Base-by-base conservation (phyloP, 1,140 invertebrate species). In the Caenorhabditis latens region DNA sequence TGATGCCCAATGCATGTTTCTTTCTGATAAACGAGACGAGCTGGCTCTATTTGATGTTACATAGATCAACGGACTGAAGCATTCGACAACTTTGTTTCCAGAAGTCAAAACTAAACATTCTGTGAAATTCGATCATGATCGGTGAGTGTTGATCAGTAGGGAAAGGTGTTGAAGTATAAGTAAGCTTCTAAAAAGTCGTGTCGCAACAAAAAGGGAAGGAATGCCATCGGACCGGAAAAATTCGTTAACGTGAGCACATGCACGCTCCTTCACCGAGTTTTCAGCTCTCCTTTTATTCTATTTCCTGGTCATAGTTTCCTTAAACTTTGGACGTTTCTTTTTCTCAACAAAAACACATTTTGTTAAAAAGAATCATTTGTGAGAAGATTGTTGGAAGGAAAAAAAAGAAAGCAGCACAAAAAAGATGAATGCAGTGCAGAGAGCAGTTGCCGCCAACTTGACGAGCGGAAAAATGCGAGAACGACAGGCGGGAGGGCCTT, bases 401-500 rank as follows among this genome's bases (percentile, higher is more conserved):
- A 50, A 24, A 79, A 79, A 50, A 48, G 21, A 50, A 79, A 46
- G n/a, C 3, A 75, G 46, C 46, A 5, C 5, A 48, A 50, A 24
- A 7, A n/a, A 48, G 71, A 79, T 42, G 46, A 50, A 48, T 79
- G 71, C n/a, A 50, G 42, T 6, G 42, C 9, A 65, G 40, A 50
- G 46, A 24, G 71, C 65, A 71, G 65, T 71, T 50, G 71, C 46
- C n/a, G 46, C 61, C 71, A 79, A 79, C 71, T 79, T 79, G 71
- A 79, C 71, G 46, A n/a, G 71, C n/a, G 71, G 46, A 79, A 79
- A 79, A 50, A 13, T 16, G 5, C 21, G 53, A 79, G 71, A 79
- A 79, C 71, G 71, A 79, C 71, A 79, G 71, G 63, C 63, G 24
- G 67, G 67, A 46, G 40, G 71, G 71, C n/a, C 71, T 79, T 50